A percentile compares a stretch with the other conserved stretches of the same genome.
phyloP scores from a whole-genome alignment of 1,140 invertebrate genomes.

The Neodiprion fabricii region DNA sequence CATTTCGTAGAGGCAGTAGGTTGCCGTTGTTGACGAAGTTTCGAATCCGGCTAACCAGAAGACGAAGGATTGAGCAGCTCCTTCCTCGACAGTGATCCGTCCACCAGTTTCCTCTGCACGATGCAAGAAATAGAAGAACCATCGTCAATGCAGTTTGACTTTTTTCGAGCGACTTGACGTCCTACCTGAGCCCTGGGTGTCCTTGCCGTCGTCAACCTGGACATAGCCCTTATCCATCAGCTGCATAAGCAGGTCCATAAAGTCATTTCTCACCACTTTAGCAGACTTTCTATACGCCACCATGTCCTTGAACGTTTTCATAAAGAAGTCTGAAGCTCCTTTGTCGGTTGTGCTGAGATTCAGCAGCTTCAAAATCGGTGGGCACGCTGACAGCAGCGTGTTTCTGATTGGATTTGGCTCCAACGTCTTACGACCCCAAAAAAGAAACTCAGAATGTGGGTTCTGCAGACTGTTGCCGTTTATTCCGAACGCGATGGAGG shows the following conservation, averaged over 20 bases:
- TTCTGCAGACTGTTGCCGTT: conserved; percentile 63
- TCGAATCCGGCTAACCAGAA: conserved; percentile 54
- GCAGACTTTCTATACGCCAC: conserved; percentile 56
- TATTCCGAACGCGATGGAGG: conserved; percentile 65
- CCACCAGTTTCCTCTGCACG: conserved; percentile 55
- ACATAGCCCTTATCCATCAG: conserved; percentile 39
- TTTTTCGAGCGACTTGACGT: conserved; percentile 59
- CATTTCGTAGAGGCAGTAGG: conserved; percentile 43
- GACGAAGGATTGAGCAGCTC: conserved; percentile 35
- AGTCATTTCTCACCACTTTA: conserved; percentile 56
- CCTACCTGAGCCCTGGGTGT: conserved; percentile 3
- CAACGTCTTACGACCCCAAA: conserved; percentile 33
- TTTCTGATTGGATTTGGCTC: conserved; percentile 44
- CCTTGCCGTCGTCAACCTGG: conserved; percentile 17
- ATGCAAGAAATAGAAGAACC: not conserved
- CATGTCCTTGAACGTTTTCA: conserved; percentile 61
- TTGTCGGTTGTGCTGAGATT: conserved; percentile 20
- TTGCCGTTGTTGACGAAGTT: conserved; percentile 44
- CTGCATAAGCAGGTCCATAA: conserved; percentile 45
- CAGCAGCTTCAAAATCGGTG: conserved; percentile 23
- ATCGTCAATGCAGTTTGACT: conserved; percentile 31
- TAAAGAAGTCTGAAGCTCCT: conserved; percentile 55
- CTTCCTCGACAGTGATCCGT: conserved; percentile 33
- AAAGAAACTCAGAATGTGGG: conserved; percentile 38
- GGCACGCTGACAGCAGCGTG: conserved; percentile 21